These are phyloP conservation scores for Arctia plantaginis DNA, from an alignment of 2,888 invertebrate species.

Conservation along the genomic window DNA sequence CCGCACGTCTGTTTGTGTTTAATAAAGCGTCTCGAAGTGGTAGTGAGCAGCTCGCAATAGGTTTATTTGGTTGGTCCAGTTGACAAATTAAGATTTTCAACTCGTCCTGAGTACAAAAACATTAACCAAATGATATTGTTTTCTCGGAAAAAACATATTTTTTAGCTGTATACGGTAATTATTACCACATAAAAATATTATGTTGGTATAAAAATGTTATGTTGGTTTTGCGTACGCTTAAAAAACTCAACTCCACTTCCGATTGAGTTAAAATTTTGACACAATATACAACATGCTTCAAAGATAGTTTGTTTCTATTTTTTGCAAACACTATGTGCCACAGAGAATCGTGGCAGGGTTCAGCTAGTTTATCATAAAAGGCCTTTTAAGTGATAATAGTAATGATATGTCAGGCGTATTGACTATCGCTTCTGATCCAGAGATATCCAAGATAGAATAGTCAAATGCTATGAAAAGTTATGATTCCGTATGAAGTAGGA, in stretches of 20 bases:
- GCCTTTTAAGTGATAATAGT: neutral
- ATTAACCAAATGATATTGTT: neutral
- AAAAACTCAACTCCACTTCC: too few species aligned
- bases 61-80: conserved; percentile 50
- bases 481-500: neutral
- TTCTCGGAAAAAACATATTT: too few species aligned
- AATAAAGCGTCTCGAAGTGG: conserved; percentile 66
- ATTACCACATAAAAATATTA: too few species aligned
- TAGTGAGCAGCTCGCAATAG: conserved; percentile 62
- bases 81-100: conserved; percentile 65
- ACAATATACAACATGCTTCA: too few species aligned
- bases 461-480: neutral
- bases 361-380: too few species aligned
- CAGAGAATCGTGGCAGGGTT: too few species aligned
- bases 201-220: too few species aligned
- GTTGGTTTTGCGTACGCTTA: too few species aligned
- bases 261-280: too few species aligned
- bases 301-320: too few species aligned
- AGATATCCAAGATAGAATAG: neutral
- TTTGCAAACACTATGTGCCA: too few species aligned
- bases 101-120: conserved; percentile 53
- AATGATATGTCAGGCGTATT: neutral
- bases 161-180: too few species aligned
- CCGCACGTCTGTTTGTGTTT: conserved; percentile 64
- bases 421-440: neutral